Evolutionary conservation across 2,113 vertebrate genomes (phyloP).

Genomic region (Tetrax tetrax): DNA sequence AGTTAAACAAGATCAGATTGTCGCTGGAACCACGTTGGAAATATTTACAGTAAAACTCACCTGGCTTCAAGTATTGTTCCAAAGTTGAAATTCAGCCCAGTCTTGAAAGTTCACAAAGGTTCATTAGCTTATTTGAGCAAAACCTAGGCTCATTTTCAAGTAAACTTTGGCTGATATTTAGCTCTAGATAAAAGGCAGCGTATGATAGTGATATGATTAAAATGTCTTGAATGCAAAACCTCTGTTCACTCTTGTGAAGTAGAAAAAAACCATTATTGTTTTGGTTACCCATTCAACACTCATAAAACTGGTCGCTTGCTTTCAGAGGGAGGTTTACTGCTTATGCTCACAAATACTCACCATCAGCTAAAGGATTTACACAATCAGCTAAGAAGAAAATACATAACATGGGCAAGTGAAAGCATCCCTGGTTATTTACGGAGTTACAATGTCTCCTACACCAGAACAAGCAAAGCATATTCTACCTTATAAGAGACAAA

Average conservation of each 20-base stretch:
- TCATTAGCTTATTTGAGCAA: constrained; percentile 51
- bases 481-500: not conserved
- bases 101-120: constrained; percentile 50
- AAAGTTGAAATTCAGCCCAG: constrained; percentile 49
- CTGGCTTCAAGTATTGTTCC: constrained; percentile 37
- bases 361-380: not conserved
- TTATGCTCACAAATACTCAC: not conserved
- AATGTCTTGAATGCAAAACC: not conserved
- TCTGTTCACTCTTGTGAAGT: not conserved
- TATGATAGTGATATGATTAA: constrained; percentile 14
- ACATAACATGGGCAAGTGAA: not conserved
- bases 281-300: not conserved
- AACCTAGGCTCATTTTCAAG: constrained; percentile 37
- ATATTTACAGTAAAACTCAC: constrained; percentile 54
- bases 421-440: not conserved
- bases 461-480: not conserved
- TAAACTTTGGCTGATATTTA: constrained; percentile 33
- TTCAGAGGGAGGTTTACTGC: not conserved
- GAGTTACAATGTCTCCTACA: not conserved
- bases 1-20: constrained; percentile 37
- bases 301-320: not conserved
- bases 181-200: constrained; percentile 1
- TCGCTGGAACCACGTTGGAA: not conserved
- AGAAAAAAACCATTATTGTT: not conserved
- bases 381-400: not conserved